Evolutionary conservation across 2,888 invertebrate genomes (phyloP), one percentile per base, ranked within the genome.

Genomic region (Ceramica pisi): DNA sequence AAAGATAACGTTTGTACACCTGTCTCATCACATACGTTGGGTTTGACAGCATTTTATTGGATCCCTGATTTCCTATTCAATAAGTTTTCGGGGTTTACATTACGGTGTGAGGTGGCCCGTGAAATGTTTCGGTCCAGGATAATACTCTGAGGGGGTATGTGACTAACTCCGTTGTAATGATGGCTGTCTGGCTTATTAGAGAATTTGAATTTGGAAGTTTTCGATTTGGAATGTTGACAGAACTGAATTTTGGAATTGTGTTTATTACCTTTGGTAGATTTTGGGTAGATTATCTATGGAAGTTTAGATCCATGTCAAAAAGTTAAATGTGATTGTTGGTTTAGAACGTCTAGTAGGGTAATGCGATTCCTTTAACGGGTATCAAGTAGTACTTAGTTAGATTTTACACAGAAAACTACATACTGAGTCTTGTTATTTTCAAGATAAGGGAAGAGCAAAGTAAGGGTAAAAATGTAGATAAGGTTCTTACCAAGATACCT

Each of bases 21-120:
- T 93, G 93, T 92, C 93, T 87, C 82, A 72, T 86, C 87, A 86
- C 86, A 88, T 82, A 86, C 88, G 89, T 91, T 94, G 94, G 90
- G 90, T 91, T 91, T 94, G 95, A 95, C 95, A 94, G 85, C 93
- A 91, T 93, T 94, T 94, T 94, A 94, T 95, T 94, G 93, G 94
- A 93, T 92, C 89, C 92, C 91, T 90, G 90, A 90, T 92, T 92
- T 90, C 91, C 94, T 90, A 93, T 94, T 94, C 92, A 93, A 93
- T 93, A 94, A 94, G 92, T 94, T 94, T 83, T 90, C 82, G 90
- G 59, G 92, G 90, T 90, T 91, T 91, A 88, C 90, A 92, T 94
- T 93, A 93, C 92, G 85, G 88, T 87, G 92, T 87, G 87, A 87
- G 89, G 91, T 92, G 93, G 87, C 80, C 92, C 92, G 93, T 92